Evolutionary conservation across 2,888 invertebrate species (phyloP), one percentile per base, ranked within the genome.

Genomic region (Quadroppia sp.): DNA sequence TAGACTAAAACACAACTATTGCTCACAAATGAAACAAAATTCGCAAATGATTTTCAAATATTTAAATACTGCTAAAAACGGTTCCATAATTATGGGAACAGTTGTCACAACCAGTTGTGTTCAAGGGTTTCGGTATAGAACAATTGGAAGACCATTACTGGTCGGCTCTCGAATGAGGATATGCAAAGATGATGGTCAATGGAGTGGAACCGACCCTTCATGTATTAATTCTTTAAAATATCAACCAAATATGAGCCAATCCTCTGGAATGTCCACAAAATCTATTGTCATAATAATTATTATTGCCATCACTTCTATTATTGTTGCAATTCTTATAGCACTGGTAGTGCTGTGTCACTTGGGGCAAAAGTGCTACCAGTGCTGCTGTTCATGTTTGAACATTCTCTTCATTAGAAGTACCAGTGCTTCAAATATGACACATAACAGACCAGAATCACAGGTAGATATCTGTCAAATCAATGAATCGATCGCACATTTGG

Each of bases 381-480:
- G 36, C 15, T 64, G 17, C 11, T 20, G 0, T 36, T 11, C 11
- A 15, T 36, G 20, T 20, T 17, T 32, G 1, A 11, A 64, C 3
- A 32, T 20, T 9, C 36, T 32, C 6, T 36, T 32, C 7, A 64
- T 11, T 2, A 20, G 23, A 9, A 17, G 2, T 15, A 53, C 20
- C 2, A 6, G 13, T 20, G 53, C 53, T 20, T 4, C 15, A 4
- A 59, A 6, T 30, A 30, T 30, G 17, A 13, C 23, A 9, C n/a
- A n/a, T n/a, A n/a, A n/a, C n/a, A 32, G 61, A 36, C 61, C 61
- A 7, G 61, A 64, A 36, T 64, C 61, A 1, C 4, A 7, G 20
- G 20, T 64, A 6, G 61, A 64, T 23, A 64, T 64, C n/a, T n/a
- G 17, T 4, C 36, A 64, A 36, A 64, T 64, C 36, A 64, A 64